Evolutionary conservation across 2,797 vertebrate species (phyloP).

Genomic region (Okamejei kenojei): DNA sequence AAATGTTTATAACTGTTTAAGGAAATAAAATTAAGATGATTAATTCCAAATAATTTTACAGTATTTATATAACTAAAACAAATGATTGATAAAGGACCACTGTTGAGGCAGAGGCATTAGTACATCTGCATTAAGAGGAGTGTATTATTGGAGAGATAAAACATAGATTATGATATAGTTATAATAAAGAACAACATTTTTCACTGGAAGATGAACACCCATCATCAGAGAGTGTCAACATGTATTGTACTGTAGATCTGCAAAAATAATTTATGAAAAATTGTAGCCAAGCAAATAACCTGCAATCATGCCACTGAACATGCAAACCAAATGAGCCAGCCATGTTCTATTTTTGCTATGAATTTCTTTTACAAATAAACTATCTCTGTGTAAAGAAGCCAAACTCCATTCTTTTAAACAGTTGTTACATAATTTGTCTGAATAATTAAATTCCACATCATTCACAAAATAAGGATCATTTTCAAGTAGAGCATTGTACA

Average conservation of each 20-base stretch:
- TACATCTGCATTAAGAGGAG: neutral
- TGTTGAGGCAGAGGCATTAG: neutral
- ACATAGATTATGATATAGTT: neutral
- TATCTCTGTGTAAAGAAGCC: neutral
- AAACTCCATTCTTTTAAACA: conserved; percentile 27
- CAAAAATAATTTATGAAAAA: conserved; percentile 12
- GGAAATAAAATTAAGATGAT: neutral
- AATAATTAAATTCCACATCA: conserved; percentile 28
- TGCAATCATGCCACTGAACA: conserved; percentile 17
- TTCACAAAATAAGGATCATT: conserved; percentile 21
- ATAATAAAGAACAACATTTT: neutral
- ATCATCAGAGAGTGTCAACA: neutral
- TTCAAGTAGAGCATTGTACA: conserved; percentile 16
- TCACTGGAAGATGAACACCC: neutral
- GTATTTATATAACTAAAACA: conserved; percentile 1
- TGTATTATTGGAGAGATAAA: neutral
- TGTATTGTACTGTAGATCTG: no score
- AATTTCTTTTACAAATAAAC: neutral
- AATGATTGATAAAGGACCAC: conserved; percentile 12
- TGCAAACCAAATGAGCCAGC: conserved; percentile 10
- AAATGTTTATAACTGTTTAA: conserved; percentile 6
- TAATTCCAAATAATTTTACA: conserved; percentile 3
- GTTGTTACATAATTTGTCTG: conserved; percentile 33
- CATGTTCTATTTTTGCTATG: neutral
- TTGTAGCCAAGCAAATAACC: conserved; percentile 31